phyloP scores from a whole-genome alignment of 30 jellyfish, hydroid and myxozoan species.

The Hydractinia symbiolongicarpus region DNA sequence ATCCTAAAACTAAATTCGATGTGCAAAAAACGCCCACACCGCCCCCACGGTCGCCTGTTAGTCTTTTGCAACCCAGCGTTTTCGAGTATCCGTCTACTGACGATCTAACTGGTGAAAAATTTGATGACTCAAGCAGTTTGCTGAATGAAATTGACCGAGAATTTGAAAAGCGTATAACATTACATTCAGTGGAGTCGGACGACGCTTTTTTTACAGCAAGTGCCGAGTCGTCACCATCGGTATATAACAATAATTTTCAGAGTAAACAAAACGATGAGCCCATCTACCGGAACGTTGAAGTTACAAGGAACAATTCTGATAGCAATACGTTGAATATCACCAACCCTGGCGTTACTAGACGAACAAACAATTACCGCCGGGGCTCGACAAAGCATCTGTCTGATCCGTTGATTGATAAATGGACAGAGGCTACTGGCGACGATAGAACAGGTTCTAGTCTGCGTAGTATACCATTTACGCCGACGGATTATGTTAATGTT shows the following conservation, averaged over 20 bases:
- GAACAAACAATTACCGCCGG: conserved; percentile 41
- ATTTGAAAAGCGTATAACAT: conserved; percentile 19
- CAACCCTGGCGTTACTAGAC: conserved; percentile 22
- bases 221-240: conserved; percentile 6
- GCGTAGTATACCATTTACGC: not conserved
- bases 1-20: not conserved
- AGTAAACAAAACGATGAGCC: conserved; percentile 6
- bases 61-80: conserved; percentile 34
- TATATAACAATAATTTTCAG: conserved; percentile 15
- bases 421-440: conserved; percentile 35
- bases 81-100: conserved; percentile 53
- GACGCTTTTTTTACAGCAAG: conserved; percentile 24
- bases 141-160: conserved; percentile 54
- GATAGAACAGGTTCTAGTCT: conserved; percentile 22
- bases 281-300: conserved; percentile 19
- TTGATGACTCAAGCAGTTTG: conserved; percentile 27
- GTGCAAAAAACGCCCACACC: conserved; percentile 34
- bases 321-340: not conserved
- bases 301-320: not conserved
- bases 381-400: conserved; percentile 65
- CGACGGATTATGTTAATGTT: conserved; percentile 13
- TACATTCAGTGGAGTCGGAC: conserved; percentile 19
- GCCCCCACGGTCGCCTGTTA: conserved; percentile 84
- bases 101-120: conserved; percentile 23
- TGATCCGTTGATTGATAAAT: conserved; percentile 59